These are phyloP conservation scores for Matsumurasca onukii DNA, from an alignment of 1,140 invertebrate genomes.

Conservation along the genomic window DNA sequence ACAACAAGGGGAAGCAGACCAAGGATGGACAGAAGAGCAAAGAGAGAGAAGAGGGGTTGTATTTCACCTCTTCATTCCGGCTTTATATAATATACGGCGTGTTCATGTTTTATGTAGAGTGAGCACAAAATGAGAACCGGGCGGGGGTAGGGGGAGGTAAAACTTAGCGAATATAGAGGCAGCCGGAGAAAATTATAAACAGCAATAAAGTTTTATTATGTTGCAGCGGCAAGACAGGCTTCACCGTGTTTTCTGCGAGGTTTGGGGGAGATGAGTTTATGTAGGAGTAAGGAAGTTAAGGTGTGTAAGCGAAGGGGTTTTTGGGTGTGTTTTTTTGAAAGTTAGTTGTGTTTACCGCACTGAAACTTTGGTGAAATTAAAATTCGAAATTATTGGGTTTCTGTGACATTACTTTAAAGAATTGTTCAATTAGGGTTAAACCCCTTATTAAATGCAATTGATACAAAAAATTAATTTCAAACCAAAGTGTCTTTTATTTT, in stretches of 20 bases:
- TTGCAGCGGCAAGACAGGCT: too few relatives aligned
- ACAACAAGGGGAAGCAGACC: not conserved
- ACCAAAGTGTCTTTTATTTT: not conserved
- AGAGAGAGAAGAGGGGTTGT: not conserved
- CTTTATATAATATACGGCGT: slow-evolving; percentile 27
- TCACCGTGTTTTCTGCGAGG: too few relatives aligned
- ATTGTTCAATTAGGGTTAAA: too few relatives aligned
- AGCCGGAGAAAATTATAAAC: slow-evolving; percentile 30
- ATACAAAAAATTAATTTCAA: not conserved
- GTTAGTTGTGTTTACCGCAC: too few relatives aligned
- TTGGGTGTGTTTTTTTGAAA: too few relatives aligned
- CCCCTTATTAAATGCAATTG: not conserved
- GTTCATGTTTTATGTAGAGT: slow-evolving; percentile 32
- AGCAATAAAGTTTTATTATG: slow-evolving; percentile 33
- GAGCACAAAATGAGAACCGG: not conserved
- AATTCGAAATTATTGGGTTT: too few relatives aligned
- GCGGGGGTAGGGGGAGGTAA: slow-evolving; percentile 1
- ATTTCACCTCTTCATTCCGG: slow-evolving; percentile 6
- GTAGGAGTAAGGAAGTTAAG: not conserved
- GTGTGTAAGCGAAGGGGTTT: too few relatives aligned
- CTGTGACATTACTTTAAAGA: too few relatives aligned
- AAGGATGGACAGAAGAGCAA: not conserved
- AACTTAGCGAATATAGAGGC: slow-evolving; percentile 23
- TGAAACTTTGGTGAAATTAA: too few relatives aligned
- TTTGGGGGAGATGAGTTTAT: too few relatives aligned